Evolutionary conservation across 2,888 invertebrate genomes (phyloP).

Genomic region (Catotricha subobsoleta): DNA sequence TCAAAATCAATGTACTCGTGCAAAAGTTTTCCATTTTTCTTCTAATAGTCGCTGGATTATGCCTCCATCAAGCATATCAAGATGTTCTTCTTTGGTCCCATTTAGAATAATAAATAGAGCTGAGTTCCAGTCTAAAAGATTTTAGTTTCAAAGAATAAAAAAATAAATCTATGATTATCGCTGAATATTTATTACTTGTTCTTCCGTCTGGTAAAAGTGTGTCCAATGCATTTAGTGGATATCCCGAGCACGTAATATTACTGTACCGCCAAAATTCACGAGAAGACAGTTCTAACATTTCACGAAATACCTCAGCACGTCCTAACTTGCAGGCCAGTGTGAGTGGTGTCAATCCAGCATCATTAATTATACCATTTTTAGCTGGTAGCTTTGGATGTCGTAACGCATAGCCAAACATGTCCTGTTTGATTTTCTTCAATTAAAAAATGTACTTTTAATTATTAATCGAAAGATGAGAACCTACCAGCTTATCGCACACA

Average conservation of each 20-base stretch:
- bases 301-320: constrained; percentile 87
- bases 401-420: constrained; percentile 96
- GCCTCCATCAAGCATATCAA: constrained; percentile 97
- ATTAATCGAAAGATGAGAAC: neutral
- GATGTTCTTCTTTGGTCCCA: constrained; percentile 92
- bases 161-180: neutral
- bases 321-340: constrained; percentile 94
- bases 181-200: constrained; percentile 49
- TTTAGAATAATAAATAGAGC: constrained; percentile 94
- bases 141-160: neutral
- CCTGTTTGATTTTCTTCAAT: constrained; percentile 35
- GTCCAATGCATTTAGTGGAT: constrained; percentile 90
- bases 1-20: constrained; percentile 41
- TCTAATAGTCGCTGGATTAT: constrained; percentile 92
- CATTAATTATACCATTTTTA: constrained; percentile 76
- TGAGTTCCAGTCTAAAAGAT: constrained; percentile 94
- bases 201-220: constrained; percentile 86
- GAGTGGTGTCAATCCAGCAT: constrained; percentile 80
- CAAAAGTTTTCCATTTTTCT: constrained; percentile 99
- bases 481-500: constrained; percentile 87
- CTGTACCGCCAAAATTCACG: constrained; percentile 98
- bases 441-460: constrained; percentile 4
- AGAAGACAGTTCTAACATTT: constrained; percentile 90
- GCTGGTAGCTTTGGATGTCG: constrained; percentile 88
- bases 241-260: constrained; percentile 95